Conservation (phyloP, 2,888 invertebrate species). For the Dynastes hyllus region DNA sequence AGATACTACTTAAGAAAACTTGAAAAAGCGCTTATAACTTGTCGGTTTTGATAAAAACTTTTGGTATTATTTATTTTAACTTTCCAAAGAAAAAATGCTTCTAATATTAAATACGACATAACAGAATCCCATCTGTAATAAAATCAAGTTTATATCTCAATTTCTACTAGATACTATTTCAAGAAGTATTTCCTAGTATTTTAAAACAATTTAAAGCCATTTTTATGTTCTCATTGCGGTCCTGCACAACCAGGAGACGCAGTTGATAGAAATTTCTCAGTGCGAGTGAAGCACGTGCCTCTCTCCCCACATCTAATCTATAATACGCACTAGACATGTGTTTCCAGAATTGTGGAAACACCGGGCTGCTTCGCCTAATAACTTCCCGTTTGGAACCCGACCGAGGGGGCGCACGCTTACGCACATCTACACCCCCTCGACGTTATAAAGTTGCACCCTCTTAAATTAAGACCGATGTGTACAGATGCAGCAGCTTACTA, state of each 20-base stretch:
- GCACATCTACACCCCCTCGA: constrained; percentile 21
- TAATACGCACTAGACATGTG: constrained; percentile 23
- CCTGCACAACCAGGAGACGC: constrained; percentile 10
- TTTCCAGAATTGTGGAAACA: constrained; percentile 50
- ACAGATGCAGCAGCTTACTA: constrained; percentile 27
- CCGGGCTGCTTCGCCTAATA: constrained; percentile 37
- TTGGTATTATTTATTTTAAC: too few species aligned
- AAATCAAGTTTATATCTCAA: too few species aligned
- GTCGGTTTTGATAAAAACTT: too few species aligned
- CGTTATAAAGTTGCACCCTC: constrained; percentile 29
- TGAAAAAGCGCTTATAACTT: too few species aligned
- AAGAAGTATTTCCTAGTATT: too few species aligned
- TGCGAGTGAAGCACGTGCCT: constrained; percentile 21
- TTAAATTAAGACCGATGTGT: constrained; percentile 11
- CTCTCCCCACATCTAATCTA: neutral
- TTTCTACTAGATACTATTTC: too few species aligned
- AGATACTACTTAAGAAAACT: too few species aligned
- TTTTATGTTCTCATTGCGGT: neutral
- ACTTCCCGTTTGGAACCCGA: constrained; percentile 34
- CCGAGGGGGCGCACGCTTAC: constrained; percentile 17
- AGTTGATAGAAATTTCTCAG: constrained; percentile 33
- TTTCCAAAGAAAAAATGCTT: too few species aligned
- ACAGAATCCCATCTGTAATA: too few species aligned
- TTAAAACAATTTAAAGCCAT: too few species aligned
- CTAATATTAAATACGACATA: too few species aligned